Conservation (phyloP, 1,140 invertebrate species). For the Hyphantria cunea region DNA sequence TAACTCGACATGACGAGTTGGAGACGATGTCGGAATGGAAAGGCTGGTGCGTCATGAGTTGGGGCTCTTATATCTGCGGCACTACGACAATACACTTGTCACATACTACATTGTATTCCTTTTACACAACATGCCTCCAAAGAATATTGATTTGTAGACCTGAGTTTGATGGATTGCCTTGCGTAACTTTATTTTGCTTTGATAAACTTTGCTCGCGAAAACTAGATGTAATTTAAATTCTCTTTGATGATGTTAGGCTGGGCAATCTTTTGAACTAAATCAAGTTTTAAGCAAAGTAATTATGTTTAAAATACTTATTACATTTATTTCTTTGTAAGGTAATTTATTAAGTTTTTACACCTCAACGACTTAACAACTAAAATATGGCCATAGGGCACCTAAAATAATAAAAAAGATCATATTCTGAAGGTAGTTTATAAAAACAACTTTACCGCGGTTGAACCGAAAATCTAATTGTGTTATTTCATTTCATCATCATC, state of each 20-base stretch:
- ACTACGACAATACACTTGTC: slow-evolving; percentile 37
- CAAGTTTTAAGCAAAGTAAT: background rate
- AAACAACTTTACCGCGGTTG: no score
- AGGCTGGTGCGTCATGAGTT: slow-evolving; percentile 32
- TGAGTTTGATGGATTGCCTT: slow-evolving; percentile 26
- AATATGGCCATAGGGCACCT: no score
- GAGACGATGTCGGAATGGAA: slow-evolving; percentile 37
- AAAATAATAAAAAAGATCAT: no score
- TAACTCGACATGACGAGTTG: slow-evolving; percentile 43
- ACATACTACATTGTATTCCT: slow-evolving; percentile 42
- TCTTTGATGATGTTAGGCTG: background rate
- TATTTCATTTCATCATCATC: no score
- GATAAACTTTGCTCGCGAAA: slow-evolving; percentile 1
- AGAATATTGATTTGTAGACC: slow-evolving; percentile 23
- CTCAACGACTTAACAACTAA: no score
- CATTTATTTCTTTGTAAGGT: no score
- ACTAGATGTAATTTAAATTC: background rate
- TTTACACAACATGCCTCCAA: slow-evolving; percentile 31
- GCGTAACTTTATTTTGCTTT: slow-evolving; percentile 4
- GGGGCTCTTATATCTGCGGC: slow-evolving; percentile 34
- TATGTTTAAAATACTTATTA: no score
- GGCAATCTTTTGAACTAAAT: background rate
- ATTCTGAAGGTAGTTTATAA: no score
- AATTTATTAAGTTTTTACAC: no score
- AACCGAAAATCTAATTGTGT: no score